phyloP scores from a whole-genome alignment of 2,888 invertebrate species.

The Apoda limacodes region DNA sequence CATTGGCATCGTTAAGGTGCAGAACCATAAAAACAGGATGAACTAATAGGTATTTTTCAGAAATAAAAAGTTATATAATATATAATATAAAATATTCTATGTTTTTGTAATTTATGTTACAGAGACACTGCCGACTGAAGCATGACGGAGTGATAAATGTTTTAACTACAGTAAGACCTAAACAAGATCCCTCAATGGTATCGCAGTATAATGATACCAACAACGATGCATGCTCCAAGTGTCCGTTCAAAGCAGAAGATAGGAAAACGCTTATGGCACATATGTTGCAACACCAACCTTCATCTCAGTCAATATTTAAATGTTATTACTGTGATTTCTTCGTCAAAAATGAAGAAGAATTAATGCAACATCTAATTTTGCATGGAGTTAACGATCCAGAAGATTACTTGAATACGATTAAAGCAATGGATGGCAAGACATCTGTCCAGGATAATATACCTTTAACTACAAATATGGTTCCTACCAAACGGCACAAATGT shows the following conservation, averaged over 20 bases:
- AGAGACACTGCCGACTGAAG: constrained; percentile 84
- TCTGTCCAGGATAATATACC: constrained; percentile 30
- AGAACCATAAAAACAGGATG: too few species aligned
- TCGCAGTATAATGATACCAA: constrained; percentile 34
- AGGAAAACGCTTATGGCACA: constrained; percentile 72
- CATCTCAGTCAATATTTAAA: constrained; percentile 77
- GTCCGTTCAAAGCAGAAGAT: constrained; percentile 77
- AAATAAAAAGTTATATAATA: too few species aligned
- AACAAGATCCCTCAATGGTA: constrained; percentile 47
- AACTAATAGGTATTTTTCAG: too few species aligned
- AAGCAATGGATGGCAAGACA: constrained; percentile 50
- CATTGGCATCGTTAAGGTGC: too few species aligned
- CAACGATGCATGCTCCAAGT: constrained; percentile 71
- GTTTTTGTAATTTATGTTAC: too few species aligned
- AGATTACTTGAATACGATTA: constrained; percentile 60
- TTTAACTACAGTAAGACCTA: constrained; percentile 60
- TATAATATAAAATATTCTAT: too few species aligned
- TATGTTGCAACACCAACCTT: constrained; percentile 76
- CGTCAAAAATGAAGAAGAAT: constrained; percentile 76
- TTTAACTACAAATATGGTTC: constrained; percentile 27
- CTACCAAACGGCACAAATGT: constrained; percentile 79
- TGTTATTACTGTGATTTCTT: constrained; percentile 87
- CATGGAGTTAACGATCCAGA: constrained; percentile 74
- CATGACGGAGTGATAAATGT: constrained; percentile 82
- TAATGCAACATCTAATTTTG: constrained; percentile 75